Evolutionary conservation across 1,140 invertebrate genomes (phyloP).

Genomic region (Drosophila baimaii): DNA sequence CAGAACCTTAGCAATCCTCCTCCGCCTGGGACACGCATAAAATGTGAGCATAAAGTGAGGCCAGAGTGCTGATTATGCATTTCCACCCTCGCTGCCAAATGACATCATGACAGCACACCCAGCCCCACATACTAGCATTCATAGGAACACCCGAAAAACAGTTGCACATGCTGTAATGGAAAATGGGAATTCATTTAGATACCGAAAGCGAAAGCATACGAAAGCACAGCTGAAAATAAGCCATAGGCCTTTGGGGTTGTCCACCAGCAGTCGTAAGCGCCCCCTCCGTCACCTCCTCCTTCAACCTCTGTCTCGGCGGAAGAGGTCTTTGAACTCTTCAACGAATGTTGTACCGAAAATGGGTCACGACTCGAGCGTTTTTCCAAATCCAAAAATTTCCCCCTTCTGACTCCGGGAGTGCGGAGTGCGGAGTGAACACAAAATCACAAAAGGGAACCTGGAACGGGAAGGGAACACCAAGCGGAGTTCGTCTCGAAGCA

Average conservation of each 20-base stretch:
- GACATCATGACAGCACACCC: constrained; percentile 59
- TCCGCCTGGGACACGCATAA: constrained; percentile 55
- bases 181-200: constrained; percentile 59
- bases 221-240: constrained; percentile 57
- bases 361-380: constrained; percentile 67
- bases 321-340: constrained; percentile 72
- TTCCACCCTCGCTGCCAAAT: constrained; percentile 63
- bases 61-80: constrained; percentile 63
- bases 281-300: neutral
- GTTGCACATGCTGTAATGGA: constrained; percentile 60
- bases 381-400: constrained; percentile 57
- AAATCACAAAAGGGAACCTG: constrained; percentile 18
- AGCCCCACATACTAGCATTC: constrained; percentile 4
- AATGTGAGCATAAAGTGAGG: constrained; percentile 23
- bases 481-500: constrained; percentile 44
- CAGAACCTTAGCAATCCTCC: constrained; percentile 46
- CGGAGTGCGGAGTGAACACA: too few relatives aligned
- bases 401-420: constrained; percentile 11
- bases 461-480: constrained; percentile 9
- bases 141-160: constrained; percentile 41
- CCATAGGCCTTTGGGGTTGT: constrained; percentile 65
- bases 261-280: constrained; percentile 8
- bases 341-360: constrained; percentile 65
- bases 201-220: constrained; percentile 66
- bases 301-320: neutral